Percentiles rank a stretch among this genome's conserved stretches.
Evolutionary conservation across 2,888 invertebrate genomes (phyloP).

Genomic region (Acronicta leporina): DNA sequence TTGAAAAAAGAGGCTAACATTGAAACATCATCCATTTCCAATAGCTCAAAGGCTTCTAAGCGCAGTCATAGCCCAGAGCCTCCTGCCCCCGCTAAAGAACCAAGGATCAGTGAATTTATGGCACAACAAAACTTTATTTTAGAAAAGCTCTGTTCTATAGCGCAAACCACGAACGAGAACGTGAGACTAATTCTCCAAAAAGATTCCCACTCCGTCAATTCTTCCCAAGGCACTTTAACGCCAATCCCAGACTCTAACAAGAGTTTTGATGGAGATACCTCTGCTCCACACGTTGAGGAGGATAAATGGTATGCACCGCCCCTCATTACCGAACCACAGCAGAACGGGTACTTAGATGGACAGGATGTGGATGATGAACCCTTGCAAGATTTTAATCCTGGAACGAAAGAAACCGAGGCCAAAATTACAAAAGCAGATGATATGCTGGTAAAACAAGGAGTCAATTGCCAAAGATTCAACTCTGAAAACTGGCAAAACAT

Average conservation of each 20-base stretch:
- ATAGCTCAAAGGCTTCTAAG: not conserved
- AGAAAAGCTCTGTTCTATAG: not conserved
- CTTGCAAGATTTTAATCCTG: not conserved
- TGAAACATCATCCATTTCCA: not conserved
- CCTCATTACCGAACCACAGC: not conserved
- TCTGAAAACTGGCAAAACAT: constrained; percentile 5
- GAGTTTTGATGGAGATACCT: not conserved
- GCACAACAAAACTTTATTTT: not conserved
- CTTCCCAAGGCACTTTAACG: not conserved
- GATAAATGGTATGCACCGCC: constrained; percentile 1
- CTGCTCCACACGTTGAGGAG: not conserved
- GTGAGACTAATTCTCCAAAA: not conserved
- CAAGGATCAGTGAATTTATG: not conserved
- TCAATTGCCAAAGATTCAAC: constrained; percentile 8
- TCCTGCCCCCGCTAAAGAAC: too few species aligned
- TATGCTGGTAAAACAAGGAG: constrained; percentile 5
- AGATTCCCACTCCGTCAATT: not conserved
- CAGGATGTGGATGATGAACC: not conserved
- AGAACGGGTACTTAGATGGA: not conserved
- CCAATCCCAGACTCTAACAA: not conserved
- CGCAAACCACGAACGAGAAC: not conserved
- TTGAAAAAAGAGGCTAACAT: not conserved
- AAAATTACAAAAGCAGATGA: constrained; percentile 2
- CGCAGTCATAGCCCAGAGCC: too few species aligned
- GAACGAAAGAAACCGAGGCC: not conserved